A percentile compares a stretch with the other conserved stretches of the same genome.
These are phyloP conservation scores for Drosophila malerkotliana DNA, from an alignment of 1,140 invertebrate genomes.

Conservation along the genomic window DNA sequence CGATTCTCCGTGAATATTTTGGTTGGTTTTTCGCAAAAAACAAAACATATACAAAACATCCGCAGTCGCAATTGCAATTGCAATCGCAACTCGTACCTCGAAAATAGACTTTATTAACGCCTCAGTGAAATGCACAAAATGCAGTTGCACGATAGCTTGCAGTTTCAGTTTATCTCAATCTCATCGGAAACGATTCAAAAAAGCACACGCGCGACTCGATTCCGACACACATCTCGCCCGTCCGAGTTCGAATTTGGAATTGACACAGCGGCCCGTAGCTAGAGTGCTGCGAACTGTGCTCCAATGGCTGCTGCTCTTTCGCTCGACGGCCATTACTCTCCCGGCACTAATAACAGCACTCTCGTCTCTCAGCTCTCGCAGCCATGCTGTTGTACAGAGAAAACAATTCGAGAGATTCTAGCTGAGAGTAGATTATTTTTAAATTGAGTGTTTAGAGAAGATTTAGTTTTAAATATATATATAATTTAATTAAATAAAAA, in stretches of 20 bases:
- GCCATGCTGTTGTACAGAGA: no score
- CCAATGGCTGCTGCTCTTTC: not conserved
- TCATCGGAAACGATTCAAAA: not conserved
- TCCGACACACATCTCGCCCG: constrained; percentile 1
- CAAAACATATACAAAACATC: not conserved
- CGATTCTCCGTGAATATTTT: not conserved
- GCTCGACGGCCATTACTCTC: not conserved
- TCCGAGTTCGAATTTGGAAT: constrained; percentile 3
- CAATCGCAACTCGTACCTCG: not conserved
- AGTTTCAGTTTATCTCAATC: not conserved
- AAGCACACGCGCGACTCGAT: not conserved
- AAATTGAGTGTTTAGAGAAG: no score
- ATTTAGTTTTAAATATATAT: no score
- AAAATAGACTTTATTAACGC: not conserved
- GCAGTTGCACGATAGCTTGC: not conserved
- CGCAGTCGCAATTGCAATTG: not conserved
- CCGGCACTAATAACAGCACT: no score
- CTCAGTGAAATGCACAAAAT: not conserved
- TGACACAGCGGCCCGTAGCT: not conserved
- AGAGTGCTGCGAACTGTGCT: not conserved
- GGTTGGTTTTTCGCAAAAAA: constrained; percentile 30
- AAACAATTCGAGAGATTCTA: no score
- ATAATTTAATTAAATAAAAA: no score
- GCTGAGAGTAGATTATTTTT: no score
- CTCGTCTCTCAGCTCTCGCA: not conserved